Evolutionary conservation across 2,888 invertebrate genomes (phyloP).

Genomic region (Polymixis flavicincta): DNA sequence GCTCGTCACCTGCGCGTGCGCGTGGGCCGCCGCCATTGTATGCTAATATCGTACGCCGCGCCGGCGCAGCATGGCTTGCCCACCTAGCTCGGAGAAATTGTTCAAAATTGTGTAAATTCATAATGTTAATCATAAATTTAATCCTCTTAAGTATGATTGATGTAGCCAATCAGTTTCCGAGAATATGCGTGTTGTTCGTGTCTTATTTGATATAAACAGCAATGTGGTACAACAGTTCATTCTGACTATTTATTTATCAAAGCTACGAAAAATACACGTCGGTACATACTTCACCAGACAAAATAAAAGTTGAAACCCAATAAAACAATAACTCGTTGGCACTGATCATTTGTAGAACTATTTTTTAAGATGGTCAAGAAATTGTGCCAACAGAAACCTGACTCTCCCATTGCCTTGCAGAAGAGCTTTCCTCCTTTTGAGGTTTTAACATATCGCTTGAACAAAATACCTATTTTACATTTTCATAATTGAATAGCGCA

Average conservation of each 20-base stretch:
- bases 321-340: neutral
- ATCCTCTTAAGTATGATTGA: constrained; percentile 67
- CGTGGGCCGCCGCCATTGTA: constrained; percentile 81
- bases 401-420: neutral
- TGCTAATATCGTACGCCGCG: constrained; percentile 73
- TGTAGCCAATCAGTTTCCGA: constrained; percentile 64
- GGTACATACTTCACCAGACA: neutral
- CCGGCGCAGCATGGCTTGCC: constrained; percentile 68
- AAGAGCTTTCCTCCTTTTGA: neutral
- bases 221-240: constrained; percentile 10
- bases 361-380: constrained; percentile 8
- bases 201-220: constrained; percentile 24
- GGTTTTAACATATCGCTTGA: neutral
- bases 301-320: constrained; percentile 17
- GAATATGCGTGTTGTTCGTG: constrained; percentile 32
- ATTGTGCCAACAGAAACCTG: neutral
- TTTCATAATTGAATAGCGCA: constrained; percentile 13
- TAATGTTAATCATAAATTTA: constrained; percentile 67
- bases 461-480: constrained; percentile 3
- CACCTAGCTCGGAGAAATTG: constrained; percentile 77
- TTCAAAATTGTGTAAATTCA: constrained; percentile 75
- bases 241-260: constrained; percentile 18
- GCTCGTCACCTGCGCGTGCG: constrained; percentile 84
- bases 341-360: constrained; percentile 1
- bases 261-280: neutral